A percentile compares a stretch with the other conserved stretches of the same genome.
These are phyloP conservation scores for Enteromius trimaculatus DNA, from an alignment of 2,797 vertebrate genomes.

Conservation along the genomic window DNA sequence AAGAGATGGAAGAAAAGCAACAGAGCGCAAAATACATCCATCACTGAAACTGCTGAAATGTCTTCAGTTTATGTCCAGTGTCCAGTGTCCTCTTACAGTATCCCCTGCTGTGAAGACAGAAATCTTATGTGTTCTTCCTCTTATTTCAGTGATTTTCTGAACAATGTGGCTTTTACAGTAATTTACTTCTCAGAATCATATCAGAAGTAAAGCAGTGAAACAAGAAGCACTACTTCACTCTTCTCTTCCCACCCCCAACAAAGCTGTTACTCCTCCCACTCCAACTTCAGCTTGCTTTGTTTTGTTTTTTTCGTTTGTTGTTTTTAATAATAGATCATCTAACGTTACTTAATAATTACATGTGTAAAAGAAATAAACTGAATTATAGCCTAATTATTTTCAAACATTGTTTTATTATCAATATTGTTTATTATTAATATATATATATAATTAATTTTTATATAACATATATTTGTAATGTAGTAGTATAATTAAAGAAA, in stretches of 20 bases:
- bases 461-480: neutral
- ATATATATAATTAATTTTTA: too few relatives aligned
- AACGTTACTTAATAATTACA: neutral
- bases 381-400: neutral
- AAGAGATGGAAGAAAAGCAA: slow-evolving; percentile 62
- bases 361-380: neutral
- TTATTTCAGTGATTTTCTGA: neutral
- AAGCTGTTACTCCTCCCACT: slow-evolving; percentile 13
- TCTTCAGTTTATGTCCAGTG: neutral
- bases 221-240: neutral
- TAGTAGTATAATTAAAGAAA: neutral
- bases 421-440: neutral
- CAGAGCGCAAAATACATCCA: slow-evolving; percentile 40
- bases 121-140: neutral
- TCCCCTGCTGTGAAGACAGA: neutral
- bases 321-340: neutral
- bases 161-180: neutral
- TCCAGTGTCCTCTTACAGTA: neutral
- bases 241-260: neutral
- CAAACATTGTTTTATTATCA: neutral
- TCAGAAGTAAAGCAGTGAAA: neutral
- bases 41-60: slow-evolving; percentile 18
- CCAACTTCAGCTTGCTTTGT: neutral
- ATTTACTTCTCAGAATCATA: slow-evolving; percentile 1
- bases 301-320: too few relatives aligned